phyloP scores from a whole-genome alignment of 2,888 invertebrate genomes.

The Andrena chrysosceles region DNA sequence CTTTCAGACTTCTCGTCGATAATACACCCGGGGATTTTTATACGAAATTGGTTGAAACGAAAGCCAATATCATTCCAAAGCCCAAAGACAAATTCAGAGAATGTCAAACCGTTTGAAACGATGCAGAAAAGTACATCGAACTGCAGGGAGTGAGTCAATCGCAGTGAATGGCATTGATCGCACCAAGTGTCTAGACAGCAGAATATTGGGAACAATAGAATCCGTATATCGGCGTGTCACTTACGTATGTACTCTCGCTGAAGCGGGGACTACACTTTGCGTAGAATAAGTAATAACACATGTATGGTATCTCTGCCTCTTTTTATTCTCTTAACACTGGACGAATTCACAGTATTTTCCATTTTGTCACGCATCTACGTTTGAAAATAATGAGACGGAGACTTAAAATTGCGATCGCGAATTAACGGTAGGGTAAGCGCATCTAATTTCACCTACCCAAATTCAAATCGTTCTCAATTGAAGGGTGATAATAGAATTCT shows the following conservation, averaged over 20 bases:
- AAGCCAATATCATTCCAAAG: too few relatives aligned
- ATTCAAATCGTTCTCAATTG: too few relatives aligned
- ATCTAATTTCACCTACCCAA: too few relatives aligned
- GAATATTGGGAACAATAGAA: conserved; percentile 26
- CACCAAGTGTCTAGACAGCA: conserved; percentile 28
- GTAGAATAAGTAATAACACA: too few relatives aligned
- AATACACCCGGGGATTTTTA: too few relatives aligned
- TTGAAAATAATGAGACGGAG: background rate
- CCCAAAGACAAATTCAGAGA: too few relatives aligned
- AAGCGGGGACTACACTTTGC: background rate
- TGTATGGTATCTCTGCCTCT: too few relatives aligned
- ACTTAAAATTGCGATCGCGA: background rate
- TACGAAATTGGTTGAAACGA: too few relatives aligned
- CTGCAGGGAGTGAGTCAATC: background rate
- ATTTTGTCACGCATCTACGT: background rate
- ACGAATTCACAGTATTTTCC: background rate
- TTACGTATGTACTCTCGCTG: background rate
- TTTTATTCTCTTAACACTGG: background rate
- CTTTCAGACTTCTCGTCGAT: too few relatives aligned
- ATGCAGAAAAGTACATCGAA: background rate
- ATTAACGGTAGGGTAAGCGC: too few relatives aligned
- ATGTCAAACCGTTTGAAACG: too few relatives aligned
- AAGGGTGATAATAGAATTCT: too few relatives aligned
- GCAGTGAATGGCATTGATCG: conserved; percentile 29
- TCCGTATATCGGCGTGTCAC: background rate